phyloP scores from a whole-genome alignment of 2,888 invertebrate genomes.

The Schizotus pectinicornis region DNA sequence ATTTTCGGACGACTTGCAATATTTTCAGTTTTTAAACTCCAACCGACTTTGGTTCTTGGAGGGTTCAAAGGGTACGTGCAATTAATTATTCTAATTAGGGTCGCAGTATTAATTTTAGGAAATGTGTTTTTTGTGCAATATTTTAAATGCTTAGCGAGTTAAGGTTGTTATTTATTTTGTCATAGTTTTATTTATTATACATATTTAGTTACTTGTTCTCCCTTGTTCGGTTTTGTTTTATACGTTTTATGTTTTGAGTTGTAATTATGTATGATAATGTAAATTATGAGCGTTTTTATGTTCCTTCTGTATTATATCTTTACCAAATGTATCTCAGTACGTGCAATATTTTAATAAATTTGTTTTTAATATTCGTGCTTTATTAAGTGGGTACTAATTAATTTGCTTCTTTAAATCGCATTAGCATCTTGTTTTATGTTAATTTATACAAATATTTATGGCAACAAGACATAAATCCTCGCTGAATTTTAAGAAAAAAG shows the following conservation, averaged over 20 bases:
- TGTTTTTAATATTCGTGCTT: constrained; percentile 1
- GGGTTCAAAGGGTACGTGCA: constrained; percentile 24
- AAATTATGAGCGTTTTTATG: constrained; percentile 31
- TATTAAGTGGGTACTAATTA: constrained; percentile 26
- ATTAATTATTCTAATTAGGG: constrained; percentile 18
- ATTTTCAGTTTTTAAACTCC: neutral
- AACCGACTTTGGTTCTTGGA: neutral
- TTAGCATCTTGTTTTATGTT: too few species aligned
- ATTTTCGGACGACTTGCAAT: neutral
- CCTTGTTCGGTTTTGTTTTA: constrained; percentile 33
- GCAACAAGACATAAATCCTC: too few species aligned
- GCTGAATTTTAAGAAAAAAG: too few species aligned
- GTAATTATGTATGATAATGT: constrained; percentile 30
- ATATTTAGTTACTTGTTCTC: constrained; percentile 25
- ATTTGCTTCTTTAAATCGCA: constrained; percentile 13
- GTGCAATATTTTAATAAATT: constrained; percentile 43
- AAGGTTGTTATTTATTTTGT: constrained; percentile 37
- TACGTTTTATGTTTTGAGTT: constrained; percentile 32
- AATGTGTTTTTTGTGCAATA: constrained; percentile 18
- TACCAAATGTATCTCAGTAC: constrained; percentile 44
- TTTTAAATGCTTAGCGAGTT: constrained; percentile 1
- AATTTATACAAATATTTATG: too few species aligned
- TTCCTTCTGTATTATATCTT: constrained; percentile 46
- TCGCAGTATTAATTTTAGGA: constrained; percentile 22
- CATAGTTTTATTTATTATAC: constrained; percentile 38